Conservation (phyloP, 2,888 invertebrate species). For the Corbicula japonica region DNA sequence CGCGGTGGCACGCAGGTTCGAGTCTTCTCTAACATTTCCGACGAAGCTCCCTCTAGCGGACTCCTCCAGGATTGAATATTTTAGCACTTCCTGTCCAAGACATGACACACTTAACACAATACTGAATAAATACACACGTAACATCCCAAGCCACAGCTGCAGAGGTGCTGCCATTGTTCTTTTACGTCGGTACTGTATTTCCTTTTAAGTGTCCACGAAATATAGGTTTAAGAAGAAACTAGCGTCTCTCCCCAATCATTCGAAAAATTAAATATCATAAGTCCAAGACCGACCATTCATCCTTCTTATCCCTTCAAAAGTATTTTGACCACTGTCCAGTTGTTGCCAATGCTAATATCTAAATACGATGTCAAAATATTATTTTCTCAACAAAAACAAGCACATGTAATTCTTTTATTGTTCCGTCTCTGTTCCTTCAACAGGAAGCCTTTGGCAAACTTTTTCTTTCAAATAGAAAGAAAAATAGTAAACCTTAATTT, state of each 20-base stretch:
- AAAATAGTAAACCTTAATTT: constrained; percentile 54
- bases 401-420: constrained; percentile 55
- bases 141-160: too few relatives aligned
- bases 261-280: constrained; percentile 18
- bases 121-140: constrained; percentile 28
- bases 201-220: too few relatives aligned
- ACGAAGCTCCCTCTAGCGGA: constrained; percentile 57
- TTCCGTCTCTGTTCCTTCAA: constrained; percentile 22
- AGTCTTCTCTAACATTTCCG: constrained; percentile 72
- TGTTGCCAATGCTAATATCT: constrained; percentile 29
- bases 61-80: constrained; percentile 69
- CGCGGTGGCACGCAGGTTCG: constrained; percentile 66
- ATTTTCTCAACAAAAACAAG: constrained; percentile 60
- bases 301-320: background rate
- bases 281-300: constrained; percentile 18
- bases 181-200: too few relatives aligned
- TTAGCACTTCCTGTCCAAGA: constrained; percentile 50
- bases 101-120: constrained; percentile 31
- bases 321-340: constrained; percentile 21
- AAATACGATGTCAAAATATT: constrained; percentile 63
- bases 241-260: constrained; percentile 21
- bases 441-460: constrained; percentile 34
- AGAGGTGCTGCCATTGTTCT: too few relatives aligned
- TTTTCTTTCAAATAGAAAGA: constrained; percentile 31
- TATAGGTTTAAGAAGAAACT: too few relatives aligned